phyloP scores from a whole-genome alignment of 2,888 invertebrate genomes.

The Chironomus tentans region DNA sequence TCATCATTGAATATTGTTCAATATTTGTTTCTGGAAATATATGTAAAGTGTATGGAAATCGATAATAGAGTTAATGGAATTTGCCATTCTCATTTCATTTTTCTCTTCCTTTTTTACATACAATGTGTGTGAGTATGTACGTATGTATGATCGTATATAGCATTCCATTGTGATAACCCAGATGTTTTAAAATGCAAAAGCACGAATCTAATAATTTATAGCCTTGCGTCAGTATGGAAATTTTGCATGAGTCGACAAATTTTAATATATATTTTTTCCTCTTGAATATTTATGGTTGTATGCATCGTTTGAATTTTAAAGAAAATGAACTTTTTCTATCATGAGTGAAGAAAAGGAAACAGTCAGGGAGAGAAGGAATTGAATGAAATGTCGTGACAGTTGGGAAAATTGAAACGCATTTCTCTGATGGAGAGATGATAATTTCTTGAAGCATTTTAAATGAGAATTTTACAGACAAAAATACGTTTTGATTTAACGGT shows the following conservation, averaged over 20 bases:
- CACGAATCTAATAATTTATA: neutral
- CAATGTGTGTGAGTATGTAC: neutral
- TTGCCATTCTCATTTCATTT: neutral
- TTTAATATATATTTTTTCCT: neutral
- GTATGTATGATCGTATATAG: neutral
- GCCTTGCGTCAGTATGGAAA: neutral
- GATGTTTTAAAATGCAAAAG: neutral
- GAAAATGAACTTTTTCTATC: neutral
- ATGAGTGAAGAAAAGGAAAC: neutral
- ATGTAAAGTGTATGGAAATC: neutral
- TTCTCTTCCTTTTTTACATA: neutral
- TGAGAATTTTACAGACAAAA: too few relatives aligned
- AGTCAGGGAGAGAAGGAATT: neutral
- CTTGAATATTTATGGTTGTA: neutral
- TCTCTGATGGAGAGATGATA: too few relatives aligned
- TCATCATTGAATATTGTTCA: too few relatives aligned
- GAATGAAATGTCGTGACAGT: too few relatives aligned
- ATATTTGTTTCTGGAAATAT: too few relatives aligned
- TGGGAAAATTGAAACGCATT: too few relatives aligned
- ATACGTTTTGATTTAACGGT: too few relatives aligned
- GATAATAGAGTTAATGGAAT: neutral
- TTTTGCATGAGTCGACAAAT: neutral
- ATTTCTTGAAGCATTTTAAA: too few relatives aligned
- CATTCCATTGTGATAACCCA: neutral
- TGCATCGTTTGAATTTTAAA: neutral